Conservation (phyloP, 2,888 invertebrate species). For the Drosophila paucipuncta region DNA sequence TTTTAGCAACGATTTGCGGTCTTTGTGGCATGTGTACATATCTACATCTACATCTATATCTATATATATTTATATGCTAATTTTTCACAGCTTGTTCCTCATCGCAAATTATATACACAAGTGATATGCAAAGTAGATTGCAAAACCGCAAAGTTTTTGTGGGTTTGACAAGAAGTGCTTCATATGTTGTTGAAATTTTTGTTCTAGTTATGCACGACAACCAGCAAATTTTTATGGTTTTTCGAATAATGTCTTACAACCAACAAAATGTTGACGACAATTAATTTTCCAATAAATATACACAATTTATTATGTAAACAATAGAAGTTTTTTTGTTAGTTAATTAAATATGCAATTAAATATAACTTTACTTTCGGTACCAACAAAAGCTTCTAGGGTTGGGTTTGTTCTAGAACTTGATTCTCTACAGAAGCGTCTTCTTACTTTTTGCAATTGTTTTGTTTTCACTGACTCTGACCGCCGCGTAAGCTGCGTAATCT, state of each 20-base stretch:
- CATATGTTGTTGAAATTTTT: not conserved
- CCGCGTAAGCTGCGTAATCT: slow-evolving; percentile 50
- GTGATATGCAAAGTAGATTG: not conserved
- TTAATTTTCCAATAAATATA: not conserved
- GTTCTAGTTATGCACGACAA: not conserved
- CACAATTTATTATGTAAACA: not conserved
- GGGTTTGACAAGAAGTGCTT: not conserved
- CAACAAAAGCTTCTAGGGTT: not conserved
- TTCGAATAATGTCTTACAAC: not conserved
- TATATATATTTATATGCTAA: not conserved
- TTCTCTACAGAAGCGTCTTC: not conserved
- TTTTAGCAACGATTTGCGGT: not conserved
- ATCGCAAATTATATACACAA: not conserved
- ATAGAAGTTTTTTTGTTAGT: not conserved
- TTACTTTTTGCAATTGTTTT: not conserved
- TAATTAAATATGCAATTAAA: not conserved
- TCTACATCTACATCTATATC: too few species aligned
- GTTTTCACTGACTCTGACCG: not conserved
- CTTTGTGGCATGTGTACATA: not conserved
- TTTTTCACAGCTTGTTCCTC: not conserved
- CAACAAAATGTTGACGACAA: not conserved
- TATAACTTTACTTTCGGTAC: not conserved
- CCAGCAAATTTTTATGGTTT: not conserved
- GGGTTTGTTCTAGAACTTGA: not conserved
- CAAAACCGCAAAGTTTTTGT: not conserved